Conservation (phyloP, 2,797 vertebrate genomes). For the Pempheris klunzingeri region DNA sequence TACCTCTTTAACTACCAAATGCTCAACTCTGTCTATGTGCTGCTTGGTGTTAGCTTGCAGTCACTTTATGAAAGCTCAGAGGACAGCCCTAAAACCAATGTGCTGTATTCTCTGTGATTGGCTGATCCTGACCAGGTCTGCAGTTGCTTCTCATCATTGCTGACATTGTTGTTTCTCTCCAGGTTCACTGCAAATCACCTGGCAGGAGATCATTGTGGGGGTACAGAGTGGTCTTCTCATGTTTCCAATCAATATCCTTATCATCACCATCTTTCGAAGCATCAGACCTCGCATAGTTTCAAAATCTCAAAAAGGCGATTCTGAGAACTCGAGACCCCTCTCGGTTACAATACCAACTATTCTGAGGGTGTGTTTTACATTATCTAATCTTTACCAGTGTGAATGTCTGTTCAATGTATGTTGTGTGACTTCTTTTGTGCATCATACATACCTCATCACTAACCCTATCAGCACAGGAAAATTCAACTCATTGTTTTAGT, state of each 20-base stretch:
- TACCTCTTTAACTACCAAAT: no score
- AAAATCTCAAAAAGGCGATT: conserved; percentile 45
- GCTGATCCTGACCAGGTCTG: background rate
- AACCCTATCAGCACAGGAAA: background rate
- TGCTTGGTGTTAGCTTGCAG: background rate
- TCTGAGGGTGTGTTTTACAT: conserved; percentile 74
- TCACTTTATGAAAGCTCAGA: no score
- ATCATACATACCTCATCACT: background rate
- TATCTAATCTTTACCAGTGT: background rate
- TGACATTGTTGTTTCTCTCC: background rate
- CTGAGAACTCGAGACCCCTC: conserved; percentile 14
- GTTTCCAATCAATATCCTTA: conserved; percentile 92
- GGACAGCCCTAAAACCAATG: background rate
- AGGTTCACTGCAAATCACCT: conserved; percentile 84
- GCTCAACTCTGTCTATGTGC: background rate
- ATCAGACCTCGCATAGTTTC: conserved; percentile 80
- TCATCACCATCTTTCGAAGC: conserved; percentile 89
- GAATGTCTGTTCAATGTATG: background rate
- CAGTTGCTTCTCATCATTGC: background rate
- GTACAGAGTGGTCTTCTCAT: conserved; percentile 88
- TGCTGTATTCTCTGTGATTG: background rate
- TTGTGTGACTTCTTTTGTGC: background rate
- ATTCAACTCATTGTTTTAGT: background rate
- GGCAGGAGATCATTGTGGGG: conserved; percentile 87
- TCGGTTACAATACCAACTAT: conserved; percentile 71